phyloP scores from a whole-genome alignment of 2,888 invertebrate species.

The Auanema freiburgensis region DNA sequence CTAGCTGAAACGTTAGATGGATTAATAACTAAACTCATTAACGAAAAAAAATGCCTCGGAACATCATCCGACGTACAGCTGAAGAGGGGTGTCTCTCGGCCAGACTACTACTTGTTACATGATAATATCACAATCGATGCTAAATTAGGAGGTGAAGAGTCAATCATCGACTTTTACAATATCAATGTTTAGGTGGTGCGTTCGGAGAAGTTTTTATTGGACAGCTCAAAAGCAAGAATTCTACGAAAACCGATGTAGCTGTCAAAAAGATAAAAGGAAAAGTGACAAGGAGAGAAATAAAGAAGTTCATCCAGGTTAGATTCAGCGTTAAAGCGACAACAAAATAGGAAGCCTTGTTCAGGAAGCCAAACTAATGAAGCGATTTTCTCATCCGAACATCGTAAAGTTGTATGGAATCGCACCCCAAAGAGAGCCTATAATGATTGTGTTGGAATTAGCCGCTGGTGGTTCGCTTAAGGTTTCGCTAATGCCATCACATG shows the following conservation, averaged over 20 bases:
- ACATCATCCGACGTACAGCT: not conserved
- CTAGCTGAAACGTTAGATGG: slow-evolving; percentile 4
- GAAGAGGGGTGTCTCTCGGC: slow-evolving; percentile 23
- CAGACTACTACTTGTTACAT: slow-evolving; percentile 36
- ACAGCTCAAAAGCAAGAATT: slow-evolving; percentile 11
- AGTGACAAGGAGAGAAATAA: slow-evolving; percentile 21
- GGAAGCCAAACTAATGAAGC: slow-evolving; percentile 35
- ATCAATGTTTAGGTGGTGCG: slow-evolving; percentile 20
- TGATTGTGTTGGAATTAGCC: slow-evolving; percentile 36
- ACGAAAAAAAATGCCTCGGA: not conserved
- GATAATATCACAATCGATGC: slow-evolving; percentile 22
- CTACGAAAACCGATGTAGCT: slow-evolving; percentile 22
- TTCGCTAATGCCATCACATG: not conserved
- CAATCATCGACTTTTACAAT: not conserved
- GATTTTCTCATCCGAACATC: slow-evolving; percentile 27
- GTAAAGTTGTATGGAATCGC: slow-evolving; percentile 36
- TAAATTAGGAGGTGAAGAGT: slow-evolving; percentile 23
- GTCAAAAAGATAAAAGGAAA: slow-evolving; percentile 37
- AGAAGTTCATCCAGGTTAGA: slow-evolving; percentile 26
- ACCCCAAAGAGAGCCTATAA: slow-evolving; percentile 33
- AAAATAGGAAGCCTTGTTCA: slow-evolving; percentile 1
- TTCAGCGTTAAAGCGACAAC: not conserved
- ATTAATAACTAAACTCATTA: slow-evolving; percentile 1
- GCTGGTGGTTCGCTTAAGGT: slow-evolving; percentile 37
- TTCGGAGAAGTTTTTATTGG: slow-evolving; percentile 39